These are phyloP conservation scores for Protomyctophum bolini DNA, from an alignment of 2,113 vertebrate genomes.

Conservation along the genomic window DNA sequence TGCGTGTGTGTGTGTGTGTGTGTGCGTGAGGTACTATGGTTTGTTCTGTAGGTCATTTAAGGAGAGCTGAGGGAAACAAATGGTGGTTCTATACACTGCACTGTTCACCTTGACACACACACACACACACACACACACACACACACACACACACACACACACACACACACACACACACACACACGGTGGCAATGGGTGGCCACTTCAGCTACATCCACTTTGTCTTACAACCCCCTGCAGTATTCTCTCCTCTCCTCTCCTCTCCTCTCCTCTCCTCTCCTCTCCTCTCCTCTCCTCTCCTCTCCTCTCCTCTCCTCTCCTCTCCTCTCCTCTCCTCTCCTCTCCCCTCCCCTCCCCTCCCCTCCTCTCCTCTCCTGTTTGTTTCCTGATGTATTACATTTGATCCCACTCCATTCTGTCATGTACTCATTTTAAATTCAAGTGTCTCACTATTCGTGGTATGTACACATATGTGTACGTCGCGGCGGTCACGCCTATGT, in stretches of 20 bases:
- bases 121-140: neutral
- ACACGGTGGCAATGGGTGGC: constrained; percentile 25
- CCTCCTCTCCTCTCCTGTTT: neutral
- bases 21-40: no score
- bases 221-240: constrained; percentile 25
- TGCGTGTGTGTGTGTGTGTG: no score
- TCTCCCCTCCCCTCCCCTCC: neutral
- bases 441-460: neutral
- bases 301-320: neutral
- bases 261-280: neutral
- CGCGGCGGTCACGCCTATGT: no score
- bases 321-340: neutral
- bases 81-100: constrained; percentile 13
- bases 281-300: neutral
- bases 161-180: neutral
- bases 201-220: constrained; percentile 23
- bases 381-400: neutral
- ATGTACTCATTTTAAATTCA: no score
- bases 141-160: constrained; percentile 14
- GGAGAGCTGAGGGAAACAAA: constrained; percentile 26
- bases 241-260: constrained; percentile 12
- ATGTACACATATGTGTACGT: neutral
- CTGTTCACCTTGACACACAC: constrained; percentile 5
- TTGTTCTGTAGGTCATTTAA: constrained; percentile 8
- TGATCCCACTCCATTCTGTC: no score